Conservation (phyloP, 2,797 vertebrate genomes). For the Eupleurogrammus muticus region DNA sequence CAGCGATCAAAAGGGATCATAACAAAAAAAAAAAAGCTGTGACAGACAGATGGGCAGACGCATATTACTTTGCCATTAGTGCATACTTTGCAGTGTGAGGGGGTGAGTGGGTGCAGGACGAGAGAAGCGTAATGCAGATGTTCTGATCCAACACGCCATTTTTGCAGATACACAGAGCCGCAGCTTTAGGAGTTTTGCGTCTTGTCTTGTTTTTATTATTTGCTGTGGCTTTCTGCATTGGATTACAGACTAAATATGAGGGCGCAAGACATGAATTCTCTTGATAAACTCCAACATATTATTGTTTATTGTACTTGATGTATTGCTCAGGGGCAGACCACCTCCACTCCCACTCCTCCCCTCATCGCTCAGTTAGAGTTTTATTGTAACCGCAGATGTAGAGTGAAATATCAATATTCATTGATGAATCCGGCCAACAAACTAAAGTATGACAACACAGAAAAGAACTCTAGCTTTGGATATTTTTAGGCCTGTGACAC, state of each 20-base stretch:
- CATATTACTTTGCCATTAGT: constrained; percentile 69
- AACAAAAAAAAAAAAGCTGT: constrained; percentile 47
- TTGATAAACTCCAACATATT: constrained; percentile 27
- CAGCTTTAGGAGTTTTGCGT: constrained; percentile 28
- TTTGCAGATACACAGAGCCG: constrained; percentile 13
- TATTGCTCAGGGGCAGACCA: constrained; percentile 55
- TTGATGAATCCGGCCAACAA: constrained; percentile 49
- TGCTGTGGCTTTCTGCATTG: constrained; percentile 39
- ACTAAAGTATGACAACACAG: constrained; percentile 6
- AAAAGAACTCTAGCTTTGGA: neutral
- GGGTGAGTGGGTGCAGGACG: constrained; percentile 68
- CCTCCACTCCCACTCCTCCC: constrained; percentile 34
- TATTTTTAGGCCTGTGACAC: constrained; percentile 25
- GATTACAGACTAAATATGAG: constrained; percentile 25
- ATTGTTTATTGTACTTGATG: constrained; percentile 45
- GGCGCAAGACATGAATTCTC: constrained; percentile 22
- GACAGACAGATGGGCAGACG: constrained; percentile 69
- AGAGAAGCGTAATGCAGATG: constrained; percentile 30
- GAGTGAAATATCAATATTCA: constrained; percentile 34
- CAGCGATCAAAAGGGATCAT: constrained; percentile 69
- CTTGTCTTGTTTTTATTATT: constrained; percentile 17
- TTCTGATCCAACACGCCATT: too few relatives aligned
- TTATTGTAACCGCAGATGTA: constrained; percentile 23
- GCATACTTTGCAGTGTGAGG: constrained; percentile 46
- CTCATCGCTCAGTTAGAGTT: neutral